phyloP scores from a whole-genome alignment of 2,113 vertebrate species.

The Siniperca knerii region DNA sequence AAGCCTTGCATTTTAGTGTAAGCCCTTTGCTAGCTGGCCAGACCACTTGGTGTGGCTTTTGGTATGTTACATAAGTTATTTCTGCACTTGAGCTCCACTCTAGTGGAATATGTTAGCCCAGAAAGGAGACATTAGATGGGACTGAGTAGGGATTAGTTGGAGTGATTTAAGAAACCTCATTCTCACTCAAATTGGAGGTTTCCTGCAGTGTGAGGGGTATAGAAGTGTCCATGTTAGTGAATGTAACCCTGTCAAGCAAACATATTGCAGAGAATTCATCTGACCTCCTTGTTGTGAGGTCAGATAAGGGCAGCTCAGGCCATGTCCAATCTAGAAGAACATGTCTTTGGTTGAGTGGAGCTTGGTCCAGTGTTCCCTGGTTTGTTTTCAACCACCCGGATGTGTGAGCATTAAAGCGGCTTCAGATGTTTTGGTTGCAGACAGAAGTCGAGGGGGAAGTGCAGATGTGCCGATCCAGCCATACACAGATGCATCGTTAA shows the following conservation, averaged over 20 bases:
- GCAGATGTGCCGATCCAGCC: slow-evolving; percentile 1
- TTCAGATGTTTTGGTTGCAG: slow-evolving; percentile 40
- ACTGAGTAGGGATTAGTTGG: slow-evolving; percentile 55
- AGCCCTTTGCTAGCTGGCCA: slow-evolving; percentile 40
- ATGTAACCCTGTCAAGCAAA: slow-evolving; percentile 29
- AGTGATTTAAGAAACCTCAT: slow-evolving; percentile 35
- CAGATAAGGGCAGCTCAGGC: slow-evolving; percentile 24
- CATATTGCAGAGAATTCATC: not conserved
- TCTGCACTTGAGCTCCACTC: slow-evolving; percentile 41
- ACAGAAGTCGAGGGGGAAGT: slow-evolving; percentile 3
- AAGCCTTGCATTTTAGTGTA: slow-evolving; percentile 51
- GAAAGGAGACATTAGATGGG: slow-evolving; percentile 36
- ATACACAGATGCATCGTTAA: slow-evolving; percentile 14
- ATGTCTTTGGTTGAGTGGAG: slow-evolving; percentile 27
- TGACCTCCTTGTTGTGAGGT: slow-evolving; percentile 15
- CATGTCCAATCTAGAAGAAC: slow-evolving; percentile 37
- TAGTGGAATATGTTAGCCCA: slow-evolving; percentile 10
- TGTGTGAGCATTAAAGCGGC: slow-evolving; percentile 27
- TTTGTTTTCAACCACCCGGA: slow-evolving; percentile 8
- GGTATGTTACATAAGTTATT: slow-evolving; percentile 66
- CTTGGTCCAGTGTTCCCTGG: slow-evolving; percentile 3
- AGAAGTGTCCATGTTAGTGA: slow-evolving; percentile 11
- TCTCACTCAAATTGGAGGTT: slow-evolving; percentile 52
- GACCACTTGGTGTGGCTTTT: slow-evolving; percentile 59
- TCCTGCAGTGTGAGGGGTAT: slow-evolving; percentile 10